These are phyloP conservation scores for Lypha dubia DNA, from an alignment of 2,888 invertebrate species.

Conservation along the genomic window DNA sequence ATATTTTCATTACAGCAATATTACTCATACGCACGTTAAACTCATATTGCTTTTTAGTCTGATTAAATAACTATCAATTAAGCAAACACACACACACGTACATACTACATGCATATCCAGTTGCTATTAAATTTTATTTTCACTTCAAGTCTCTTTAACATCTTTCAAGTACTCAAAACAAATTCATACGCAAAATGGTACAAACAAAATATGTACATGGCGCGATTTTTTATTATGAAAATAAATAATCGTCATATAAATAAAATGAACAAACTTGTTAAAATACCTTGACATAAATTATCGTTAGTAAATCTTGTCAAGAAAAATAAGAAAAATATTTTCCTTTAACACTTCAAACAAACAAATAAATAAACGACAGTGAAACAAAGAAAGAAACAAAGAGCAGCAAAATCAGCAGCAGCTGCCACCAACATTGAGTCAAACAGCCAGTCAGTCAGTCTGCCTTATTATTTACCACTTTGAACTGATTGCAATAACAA, in stretches of 20 bases:
- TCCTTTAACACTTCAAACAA: conserved; percentile 59
- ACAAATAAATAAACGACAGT: conserved; percentile 16
- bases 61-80: too few species aligned
- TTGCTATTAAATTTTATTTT: background rate
- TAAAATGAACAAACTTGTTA: conserved; percentile 61
- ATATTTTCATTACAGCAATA: too few species aligned
- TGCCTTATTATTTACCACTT: conserved; percentile 60
- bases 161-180: conserved; percentile 11
- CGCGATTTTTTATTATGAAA: conserved; percentile 16
- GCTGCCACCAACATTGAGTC: conserved; percentile 12
- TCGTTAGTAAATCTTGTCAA: conserved; percentile 68
- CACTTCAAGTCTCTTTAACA: background rate
- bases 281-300: conserved; percentile 72
- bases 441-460: conserved; percentile 37
- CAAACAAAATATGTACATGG: conserved; percentile 24
- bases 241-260: conserved; percentile 57
- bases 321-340: conserved; percentile 66
- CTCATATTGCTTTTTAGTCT: too few species aligned
- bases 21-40: too few species aligned
- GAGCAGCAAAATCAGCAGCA: conserved; percentile 20
- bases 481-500: conserved; percentile 45
- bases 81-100: too few species aligned
- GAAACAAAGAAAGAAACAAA: background rate
- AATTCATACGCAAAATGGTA: conserved; percentile 33
- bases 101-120: too few species aligned